Conservation (phyloP, 2,888 invertebrate species). For the Cheilosia urbana region DNA sequence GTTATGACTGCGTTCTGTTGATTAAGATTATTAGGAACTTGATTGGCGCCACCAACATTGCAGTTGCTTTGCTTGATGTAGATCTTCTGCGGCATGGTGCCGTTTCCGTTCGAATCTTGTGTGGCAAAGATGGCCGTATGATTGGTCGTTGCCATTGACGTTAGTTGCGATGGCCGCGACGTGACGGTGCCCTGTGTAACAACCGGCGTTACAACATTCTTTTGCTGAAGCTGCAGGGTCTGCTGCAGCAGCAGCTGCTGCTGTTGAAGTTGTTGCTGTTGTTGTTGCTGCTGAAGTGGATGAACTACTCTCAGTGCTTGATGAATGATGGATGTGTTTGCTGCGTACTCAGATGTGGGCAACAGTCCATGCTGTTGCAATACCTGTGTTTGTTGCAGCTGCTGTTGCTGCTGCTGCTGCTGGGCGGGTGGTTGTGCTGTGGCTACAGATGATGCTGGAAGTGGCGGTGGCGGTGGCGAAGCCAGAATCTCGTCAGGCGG, state of each 20-base stretch:
- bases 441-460: constrained; percentile 30
- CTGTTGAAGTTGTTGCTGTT: constrained; percentile 79
- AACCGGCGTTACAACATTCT: constrained; percentile 79
- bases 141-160: constrained; percentile 79
- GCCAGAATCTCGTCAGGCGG: constrained; percentile 77
- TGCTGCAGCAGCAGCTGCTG: constrained; percentile 78
- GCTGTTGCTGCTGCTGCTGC: constrained; percentile 44
- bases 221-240: constrained; percentile 80
- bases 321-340: constrained; percentile 43
- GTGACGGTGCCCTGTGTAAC: constrained; percentile 78
- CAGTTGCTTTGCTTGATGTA: constrained; percentile 80
- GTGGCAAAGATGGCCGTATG: constrained; percentile 79
- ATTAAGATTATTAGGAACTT: constrained; percentile 79
- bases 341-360: constrained; percentile 56
- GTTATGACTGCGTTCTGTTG: constrained; percentile 81
- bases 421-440: constrained; percentile 63
- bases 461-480: constrained; percentile 70
- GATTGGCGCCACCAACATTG: constrained; percentile 76
- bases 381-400: constrained; percentile 42
- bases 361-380: constrained; percentile 66
- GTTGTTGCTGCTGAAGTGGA: constrained; percentile 75
- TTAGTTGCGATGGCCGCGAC: constrained; percentile 78
- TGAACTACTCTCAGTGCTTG: constrained; percentile 68
- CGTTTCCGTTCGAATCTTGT: constrained; percentile 74
- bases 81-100: constrained; percentile 79